Evolutionary conservation across 2,888 invertebrate genomes (phyloP).

Genomic region (Torymus texanus): DNA sequence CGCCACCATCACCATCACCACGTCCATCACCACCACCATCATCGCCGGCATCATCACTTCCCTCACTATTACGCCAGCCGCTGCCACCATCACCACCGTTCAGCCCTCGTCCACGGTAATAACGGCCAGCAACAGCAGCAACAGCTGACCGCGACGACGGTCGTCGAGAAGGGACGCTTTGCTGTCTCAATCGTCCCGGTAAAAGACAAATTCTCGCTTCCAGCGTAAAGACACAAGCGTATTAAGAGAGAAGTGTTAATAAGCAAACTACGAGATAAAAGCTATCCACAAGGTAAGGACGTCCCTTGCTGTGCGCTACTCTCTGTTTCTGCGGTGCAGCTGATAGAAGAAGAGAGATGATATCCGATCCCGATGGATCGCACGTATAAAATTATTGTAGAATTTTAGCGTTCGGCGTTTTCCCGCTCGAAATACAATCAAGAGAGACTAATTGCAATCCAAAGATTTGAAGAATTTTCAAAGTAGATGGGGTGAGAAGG

Average conservation of each 20-base stretch:
- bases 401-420: slow-evolving; percentile 4
- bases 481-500: slow-evolving; percentile 52
- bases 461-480: slow-evolving; percentile 64
- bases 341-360: too few species aligned
- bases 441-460: slow-evolving; percentile 71
- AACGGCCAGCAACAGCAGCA: slow-evolving; percentile 24
- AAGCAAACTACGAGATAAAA: background rate
- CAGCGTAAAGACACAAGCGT: slow-evolving; percentile 3
- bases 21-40: slow-evolving; percentile 39
- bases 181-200: slow-evolving; percentile 13
- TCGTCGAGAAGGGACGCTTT: slow-evolving; percentile 9
- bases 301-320: slow-evolving; percentile 21
- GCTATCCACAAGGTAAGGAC: slow-evolving; percentile 20
- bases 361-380: too few species aligned
- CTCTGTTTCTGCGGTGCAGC: too few species aligned
- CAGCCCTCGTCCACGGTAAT: background rate
- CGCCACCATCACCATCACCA: slow-evolving; percentile 8
- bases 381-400: slow-evolving; percentile 1
- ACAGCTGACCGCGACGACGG: slow-evolving; percentile 15
- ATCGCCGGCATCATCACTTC: slow-evolving; percentile 24
- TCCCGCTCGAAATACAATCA: slow-evolving; percentile 58
- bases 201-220: slow-evolving; percentile 16
- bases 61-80: background rate
- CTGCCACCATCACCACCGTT: slow-evolving; percentile 8
- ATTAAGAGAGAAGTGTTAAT: too few species aligned